These are phyloP conservation scores for Odontamblyopus lacepedii DNA, from an alignment of 2,797 vertebrate species.

Conservation along the genomic window DNA sequence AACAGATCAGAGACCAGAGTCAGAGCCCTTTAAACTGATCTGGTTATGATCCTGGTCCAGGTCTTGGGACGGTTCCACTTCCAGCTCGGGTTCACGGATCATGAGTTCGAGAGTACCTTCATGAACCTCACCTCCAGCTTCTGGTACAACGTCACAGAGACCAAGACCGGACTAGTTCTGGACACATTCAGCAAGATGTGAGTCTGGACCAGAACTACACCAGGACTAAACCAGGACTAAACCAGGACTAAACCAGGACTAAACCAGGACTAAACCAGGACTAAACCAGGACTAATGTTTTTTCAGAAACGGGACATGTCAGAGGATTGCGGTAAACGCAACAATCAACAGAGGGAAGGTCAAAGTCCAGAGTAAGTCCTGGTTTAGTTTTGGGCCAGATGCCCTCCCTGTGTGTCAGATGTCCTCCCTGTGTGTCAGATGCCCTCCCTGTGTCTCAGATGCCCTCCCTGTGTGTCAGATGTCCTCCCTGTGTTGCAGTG, in stretches of 20 bases:
- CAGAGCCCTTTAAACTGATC: not conserved
- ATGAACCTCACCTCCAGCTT: not conserved
- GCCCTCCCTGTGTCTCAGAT: not conserved
- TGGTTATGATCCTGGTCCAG: not conserved
- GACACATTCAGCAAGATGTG: too few relatives aligned
- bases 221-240: too few relatives aligned
- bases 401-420: too few relatives aligned
- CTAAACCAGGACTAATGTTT: too few relatives aligned
- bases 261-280: not conserved
- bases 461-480: not conserved
- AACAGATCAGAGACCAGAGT: too few relatives aligned
- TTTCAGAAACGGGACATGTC: not conserved
- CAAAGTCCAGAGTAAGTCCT: not conserved
- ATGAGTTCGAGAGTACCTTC: not conserved
- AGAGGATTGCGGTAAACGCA: accelerated
- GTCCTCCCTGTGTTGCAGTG: not conserved
- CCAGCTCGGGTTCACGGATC: not conserved
- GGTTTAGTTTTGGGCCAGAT: too few relatives aligned
- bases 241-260: too few relatives aligned
- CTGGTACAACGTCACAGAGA: not conserved
- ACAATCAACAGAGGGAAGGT: not conserved
- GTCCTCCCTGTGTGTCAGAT: too few relatives aligned
- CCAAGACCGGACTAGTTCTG: not conserved
- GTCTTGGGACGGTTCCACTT: not conserved
- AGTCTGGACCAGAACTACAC: too few relatives aligned